Evolutionary conservation across 2,797 vertebrate species (phyloP).

Genomic region (Poliocrania exsul): DNA sequence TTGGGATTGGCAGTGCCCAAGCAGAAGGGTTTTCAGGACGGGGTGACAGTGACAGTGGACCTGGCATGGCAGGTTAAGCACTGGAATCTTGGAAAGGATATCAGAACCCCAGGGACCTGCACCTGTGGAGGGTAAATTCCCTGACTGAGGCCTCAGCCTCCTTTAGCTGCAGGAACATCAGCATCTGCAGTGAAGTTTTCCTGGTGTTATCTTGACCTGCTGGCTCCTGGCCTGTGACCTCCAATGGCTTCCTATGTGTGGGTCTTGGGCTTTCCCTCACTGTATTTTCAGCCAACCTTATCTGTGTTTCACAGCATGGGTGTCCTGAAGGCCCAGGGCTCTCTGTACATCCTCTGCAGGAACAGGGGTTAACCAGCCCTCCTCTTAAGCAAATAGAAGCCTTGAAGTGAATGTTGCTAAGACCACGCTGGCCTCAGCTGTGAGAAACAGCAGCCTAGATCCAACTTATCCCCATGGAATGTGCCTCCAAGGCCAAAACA

Average conservation of each 20-base stretch:
- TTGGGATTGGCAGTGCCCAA: background rate
- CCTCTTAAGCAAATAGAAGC: background rate
- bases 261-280: background rate
- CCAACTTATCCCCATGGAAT: background rate
- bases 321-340: background rate
- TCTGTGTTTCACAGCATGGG: background rate
- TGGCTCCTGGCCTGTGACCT: background rate
- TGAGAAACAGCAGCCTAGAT: background rate
- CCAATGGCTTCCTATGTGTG: accelerated
- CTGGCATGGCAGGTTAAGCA: accelerated
- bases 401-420: background rate
- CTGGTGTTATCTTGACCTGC: accelerated
- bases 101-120: no score
- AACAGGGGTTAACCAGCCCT: background rate
- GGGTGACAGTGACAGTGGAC: background rate
- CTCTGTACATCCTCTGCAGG: background rate
- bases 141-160: background rate
- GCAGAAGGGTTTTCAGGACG: background rate
- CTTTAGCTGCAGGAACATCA: background rate
- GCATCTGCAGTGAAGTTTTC: background rate
- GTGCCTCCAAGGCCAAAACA: background rate
- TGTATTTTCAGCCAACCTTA: background rate
- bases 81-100: background rate
- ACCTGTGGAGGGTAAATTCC: background rate
- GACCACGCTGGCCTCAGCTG: background rate